Evolutionary conservation across 1,140 invertebrate species (phyloP), one percentile per base, ranked within the genome.

Genomic region (Thaumatotibia leucotreta): DNA sequence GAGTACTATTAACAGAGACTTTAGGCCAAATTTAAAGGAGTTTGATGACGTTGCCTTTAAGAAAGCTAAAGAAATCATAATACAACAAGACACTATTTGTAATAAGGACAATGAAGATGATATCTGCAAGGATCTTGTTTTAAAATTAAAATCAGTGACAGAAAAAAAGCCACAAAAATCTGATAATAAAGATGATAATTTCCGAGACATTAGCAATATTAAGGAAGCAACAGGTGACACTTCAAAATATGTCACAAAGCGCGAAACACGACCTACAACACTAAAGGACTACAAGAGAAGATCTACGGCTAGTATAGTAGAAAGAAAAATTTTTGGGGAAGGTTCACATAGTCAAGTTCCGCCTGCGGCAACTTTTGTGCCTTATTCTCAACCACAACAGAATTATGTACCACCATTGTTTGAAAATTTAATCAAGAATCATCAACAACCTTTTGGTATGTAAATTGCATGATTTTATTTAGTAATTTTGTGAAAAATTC

Each of bases 11-110:
- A n/a, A 17, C 24, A 45, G 45, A 61, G n/a, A 33, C 23, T 27
- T 29, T 29, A 69, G 20, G 45, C 54, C 61, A 17, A 61, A 49
- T 32, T 49, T n/a, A n/a, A 64, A 17, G 75, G 73, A 73, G 70
- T 73, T 58, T 77, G 76, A 63, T 24, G 76, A 84, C 58, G 73
- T 72, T 27, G 58, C 78, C 39, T 67, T 79, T n/a, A 67, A 76
- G 72, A 80, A 76, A 69, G 77, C 75, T 29, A 77, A 69, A 71
- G 81, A 84, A 68, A 75, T 88, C 1, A 74, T 90, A 52, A 65
- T 71, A 3, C 77, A 85, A 22, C 77, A 87, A 24, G 73, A 87
- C 23, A 49, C 73, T 24, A 20, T 77, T 49, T 90, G 86, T 58
- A 80, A 81, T 31, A 66, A 81, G 31, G 67, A 76, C 20, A 73